These are phyloP conservation scores for Blastobasis adustella DNA, from an alignment of 2,888 invertebrate species.

Conservation along the genomic window DNA sequence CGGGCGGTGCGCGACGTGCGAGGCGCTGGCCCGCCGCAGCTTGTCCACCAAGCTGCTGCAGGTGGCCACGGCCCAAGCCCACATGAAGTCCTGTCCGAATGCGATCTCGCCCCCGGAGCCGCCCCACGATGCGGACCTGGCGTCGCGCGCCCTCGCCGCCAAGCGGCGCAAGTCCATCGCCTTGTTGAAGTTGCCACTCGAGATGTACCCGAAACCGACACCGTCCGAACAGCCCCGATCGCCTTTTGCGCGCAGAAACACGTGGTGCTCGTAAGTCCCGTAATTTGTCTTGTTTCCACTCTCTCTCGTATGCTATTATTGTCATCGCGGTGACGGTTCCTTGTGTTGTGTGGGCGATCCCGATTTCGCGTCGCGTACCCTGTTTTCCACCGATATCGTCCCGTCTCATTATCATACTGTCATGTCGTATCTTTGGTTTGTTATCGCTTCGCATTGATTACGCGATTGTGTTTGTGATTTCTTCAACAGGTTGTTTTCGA, in stretches of 20 bases:
- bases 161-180: slow-evolving; percentile 67
- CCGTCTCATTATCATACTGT: slow-evolving; percentile 21
- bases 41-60: slow-evolving; percentile 62
- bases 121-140: slow-evolving; percentile 49
- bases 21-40: slow-evolving; percentile 62
- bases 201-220: slow-evolving; percentile 40
- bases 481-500: slow-evolving; percentile 21
- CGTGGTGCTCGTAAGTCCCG: slow-evolving; percentile 71
- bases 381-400: slow-evolving; percentile 12
- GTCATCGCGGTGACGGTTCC: too few relatives aligned
- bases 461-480: slow-evolving; percentile 30
- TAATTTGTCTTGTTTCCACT: too few relatives aligned
- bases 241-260: slow-evolving; percentile 60
- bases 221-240: slow-evolving; percentile 42
- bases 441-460: slow-evolving; percentile 30
- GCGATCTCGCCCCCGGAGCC: slow-evolving; percentile 44
- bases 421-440: slow-evolving; percentile 32
- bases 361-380: slow-evolving; percentile 18
- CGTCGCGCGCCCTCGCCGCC: slow-evolving; percentile 60
- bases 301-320: too few relatives aligned
- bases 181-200: slow-evolving; percentile 51
- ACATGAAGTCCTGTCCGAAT: slow-evolving; percentile 59
- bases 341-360: slow-evolving; percentile 4
- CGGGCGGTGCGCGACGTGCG: slow-evolving; percentile 64
- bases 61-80: slow-evolving; percentile 69